Evolutionary conservation across 1,140 invertebrate genomes (phyloP), one percentile per base, ranked within the genome.

Genomic region (Holcopasites calliopsidis): DNA sequence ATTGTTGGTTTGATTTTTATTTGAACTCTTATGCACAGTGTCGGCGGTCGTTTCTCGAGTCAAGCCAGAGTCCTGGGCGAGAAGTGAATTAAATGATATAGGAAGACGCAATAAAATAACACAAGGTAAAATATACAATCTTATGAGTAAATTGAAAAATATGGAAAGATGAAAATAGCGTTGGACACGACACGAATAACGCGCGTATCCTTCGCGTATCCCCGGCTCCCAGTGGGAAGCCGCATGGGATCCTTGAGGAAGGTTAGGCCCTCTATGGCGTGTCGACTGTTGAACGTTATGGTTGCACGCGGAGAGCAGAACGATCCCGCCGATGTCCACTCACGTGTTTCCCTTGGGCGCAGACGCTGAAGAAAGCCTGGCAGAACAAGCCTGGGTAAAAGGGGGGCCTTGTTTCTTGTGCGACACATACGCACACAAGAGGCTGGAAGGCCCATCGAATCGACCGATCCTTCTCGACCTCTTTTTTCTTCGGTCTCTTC

Each of bases 271-370:
- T 76, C 68, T 84, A 83, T 64, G 62, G 47, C 69, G 72, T 68
- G n/a, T n/a, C 61, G 72, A 72, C 49, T 75, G 74, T 66, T 52
- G 54, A 79, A 77, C 71, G 75, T 85, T 76, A 77, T 71, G 77
- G 74, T 73, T 33, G 76, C 69, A 69, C 50, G 52, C 79, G 52
- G n/a, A 58, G 76, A 73, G 33, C 68, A 66, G n/a, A n/a, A 69
- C 73, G 79, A 57, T 70, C 76, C 77, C 55, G 71, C 65, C 49
- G 70, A 69, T 75, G 76, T 52, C 54, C 52, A 72, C 65, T 81
- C 62, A 57, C 68, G 50, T 75, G 62, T 79, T 71, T 72, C 79
- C n/a, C n/a, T n/a, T 79, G 44, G 33, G 40, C 81, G 65, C 57
- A 35, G 52, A 60, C 50, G 38, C 73, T n/a, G 58, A 69, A 77